Conservation (phyloP, 2,797 vertebrate species). For the Takifugu rubripes region DNA sequence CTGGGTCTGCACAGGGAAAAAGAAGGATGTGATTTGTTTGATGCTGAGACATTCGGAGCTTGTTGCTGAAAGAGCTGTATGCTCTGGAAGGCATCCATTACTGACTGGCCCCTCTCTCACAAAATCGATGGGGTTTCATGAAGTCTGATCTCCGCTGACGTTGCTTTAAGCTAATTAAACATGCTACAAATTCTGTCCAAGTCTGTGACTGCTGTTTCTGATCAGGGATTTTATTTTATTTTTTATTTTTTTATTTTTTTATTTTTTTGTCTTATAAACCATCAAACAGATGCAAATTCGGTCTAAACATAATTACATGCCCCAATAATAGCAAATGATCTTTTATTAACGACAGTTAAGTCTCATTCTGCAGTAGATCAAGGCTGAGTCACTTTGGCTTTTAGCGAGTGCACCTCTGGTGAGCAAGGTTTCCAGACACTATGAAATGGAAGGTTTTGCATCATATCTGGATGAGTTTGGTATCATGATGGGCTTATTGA, state of each 20-base stretch:
- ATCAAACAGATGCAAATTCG: conserved; percentile 8
- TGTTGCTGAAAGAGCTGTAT: conserved; percentile 62
- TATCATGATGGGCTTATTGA: conserved; percentile 58
- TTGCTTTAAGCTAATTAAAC: conserved; percentile 57
- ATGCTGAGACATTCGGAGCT: conserved; percentile 22
- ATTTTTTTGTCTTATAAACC: neutral
- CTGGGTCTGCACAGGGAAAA: neutral
- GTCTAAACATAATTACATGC: conserved; percentile 21
- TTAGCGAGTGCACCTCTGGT: conserved; percentile 15
- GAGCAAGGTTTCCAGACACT: conserved; percentile 32
- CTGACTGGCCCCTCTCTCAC: conserved; percentile 41
- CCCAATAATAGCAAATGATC: conserved; percentile 30
- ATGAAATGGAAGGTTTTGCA: conserved; percentile 23
- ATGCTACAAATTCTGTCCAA: conserved; percentile 10
- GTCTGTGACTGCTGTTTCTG: neutral
- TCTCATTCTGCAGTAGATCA: conserved; percentile 24
- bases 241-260: neutral
- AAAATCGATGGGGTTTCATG: conserved; percentile 62
- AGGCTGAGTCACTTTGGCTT: conserved; percentile 28
- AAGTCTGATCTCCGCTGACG: conserved; percentile 35
- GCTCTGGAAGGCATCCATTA: conserved; percentile 56
- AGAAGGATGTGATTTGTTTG: conserved; percentile 6
- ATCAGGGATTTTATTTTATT: neutral
- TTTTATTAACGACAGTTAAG: conserved; percentile 19
- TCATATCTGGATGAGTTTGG: conserved; percentile 24